Conservation (phyloP, 2,888 invertebrate species). For the Heteromyza rotundicornis region DNA sequence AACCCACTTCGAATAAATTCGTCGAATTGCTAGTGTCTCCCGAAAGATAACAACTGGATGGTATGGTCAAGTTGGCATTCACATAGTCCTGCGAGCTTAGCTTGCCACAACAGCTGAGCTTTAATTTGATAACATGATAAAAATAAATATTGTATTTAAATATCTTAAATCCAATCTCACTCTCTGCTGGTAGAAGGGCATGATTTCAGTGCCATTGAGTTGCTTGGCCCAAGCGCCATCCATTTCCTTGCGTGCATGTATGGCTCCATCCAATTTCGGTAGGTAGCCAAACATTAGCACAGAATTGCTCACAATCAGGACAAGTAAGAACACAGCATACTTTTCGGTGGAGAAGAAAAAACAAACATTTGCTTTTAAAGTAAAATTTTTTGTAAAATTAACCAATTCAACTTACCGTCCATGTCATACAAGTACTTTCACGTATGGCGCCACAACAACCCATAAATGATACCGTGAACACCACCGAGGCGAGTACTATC, state of each 20-base stretch:
- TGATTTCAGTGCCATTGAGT: constrained; percentile 35
- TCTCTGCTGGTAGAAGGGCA: constrained; percentile 39
- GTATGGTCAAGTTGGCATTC: constrained; percentile 35
- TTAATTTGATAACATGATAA: constrained; percentile 67
- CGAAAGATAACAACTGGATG: constrained; percentile 44
- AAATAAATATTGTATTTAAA: constrained; percentile 65
- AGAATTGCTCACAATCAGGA: constrained; percentile 70
- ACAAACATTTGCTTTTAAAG: too few relatives aligned
- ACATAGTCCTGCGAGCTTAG: constrained; percentile 43
- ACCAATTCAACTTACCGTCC: constrained; percentile 69
- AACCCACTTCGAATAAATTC: constrained; percentile 39
- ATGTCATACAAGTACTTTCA: constrained; percentile 83
- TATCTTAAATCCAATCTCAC: too few relatives aligned
- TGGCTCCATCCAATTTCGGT: constrained; percentile 28
- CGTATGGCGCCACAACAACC: constrained; percentile 89
- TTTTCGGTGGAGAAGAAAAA: constrained; percentile 51
- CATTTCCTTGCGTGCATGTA: constrained; percentile 57
- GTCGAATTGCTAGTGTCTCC: constrained; percentile 17
- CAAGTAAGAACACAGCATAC: constrained; percentile 74
- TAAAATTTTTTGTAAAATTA: too few relatives aligned
- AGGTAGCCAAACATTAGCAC: constrained; percentile 63
- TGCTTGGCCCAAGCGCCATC: constrained; percentile 60
- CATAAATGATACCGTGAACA: constrained; percentile 83
- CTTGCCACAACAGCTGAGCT: constrained; percentile 53
- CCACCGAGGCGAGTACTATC: constrained; percentile 72